Evolutionary conservation across 2,113 vertebrate genomes (phyloP).

Genomic region (Monopterus albus): DNA sequence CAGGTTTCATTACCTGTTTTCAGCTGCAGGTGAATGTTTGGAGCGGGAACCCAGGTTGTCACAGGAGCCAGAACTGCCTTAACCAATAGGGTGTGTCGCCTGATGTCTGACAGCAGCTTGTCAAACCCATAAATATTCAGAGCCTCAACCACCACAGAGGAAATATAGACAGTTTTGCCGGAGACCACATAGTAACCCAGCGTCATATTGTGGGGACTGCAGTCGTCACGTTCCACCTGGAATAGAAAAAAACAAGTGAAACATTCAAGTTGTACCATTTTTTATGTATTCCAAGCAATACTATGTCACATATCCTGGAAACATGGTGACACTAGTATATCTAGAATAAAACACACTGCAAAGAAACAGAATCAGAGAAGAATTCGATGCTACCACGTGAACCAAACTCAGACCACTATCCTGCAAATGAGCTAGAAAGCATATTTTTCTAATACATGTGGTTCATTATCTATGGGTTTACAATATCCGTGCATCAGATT

Average conservation of each 20-base stretch:
- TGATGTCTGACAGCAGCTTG: constrained; percentile 89
- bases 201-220: constrained; percentile 88
- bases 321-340: not conserved
- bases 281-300: not conserved
- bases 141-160: constrained; percentile 85
- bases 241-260: constrained; percentile 1
- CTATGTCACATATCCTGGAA: not conserved
- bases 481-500: constrained; percentile 25
- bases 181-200: constrained; percentile 90
- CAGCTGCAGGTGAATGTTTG: constrained; percentile 88
- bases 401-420: not conserved
- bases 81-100: constrained; percentile 85
- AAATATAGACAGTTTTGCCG: constrained; percentile 85
- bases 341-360: constrained; percentile 1
- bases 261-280: not conserved
- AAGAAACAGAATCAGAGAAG: not conserved
- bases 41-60: constrained; percentile 85
- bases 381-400: not conserved
- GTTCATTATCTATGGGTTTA: constrained; percentile 22
- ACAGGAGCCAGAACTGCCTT: constrained; percentile 88
- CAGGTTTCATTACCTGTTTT: constrained; percentile 87
- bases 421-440: not conserved
- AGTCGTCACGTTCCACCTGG: constrained; percentile 88
- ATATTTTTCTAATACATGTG: constrained; percentile 1
- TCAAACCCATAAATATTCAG: constrained; percentile 87